These are phyloP conservation scores for Pseudochirops cupreus DNA, from an alignment of 2,797 vertebrate genomes.

Conservation along the genomic window DNA sequence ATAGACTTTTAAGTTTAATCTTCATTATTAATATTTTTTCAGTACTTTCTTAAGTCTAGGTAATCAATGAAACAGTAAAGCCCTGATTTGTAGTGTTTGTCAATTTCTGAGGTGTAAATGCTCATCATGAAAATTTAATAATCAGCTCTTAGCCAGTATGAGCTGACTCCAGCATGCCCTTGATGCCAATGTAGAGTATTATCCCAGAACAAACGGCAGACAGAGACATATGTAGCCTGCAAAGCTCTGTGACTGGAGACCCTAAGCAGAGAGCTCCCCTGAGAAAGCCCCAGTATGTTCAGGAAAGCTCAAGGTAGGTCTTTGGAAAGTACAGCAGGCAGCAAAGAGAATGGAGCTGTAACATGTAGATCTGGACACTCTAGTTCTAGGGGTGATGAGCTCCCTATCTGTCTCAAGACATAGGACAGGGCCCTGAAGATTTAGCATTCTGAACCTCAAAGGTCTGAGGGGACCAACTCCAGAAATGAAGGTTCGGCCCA, in stretches of 20 bases:
- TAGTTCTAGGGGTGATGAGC: not conserved
- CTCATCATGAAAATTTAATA: not conserved
- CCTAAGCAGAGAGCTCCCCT: not conserved
- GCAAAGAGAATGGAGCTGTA: not conserved
- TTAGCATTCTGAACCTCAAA: not conserved
- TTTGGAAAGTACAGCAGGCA: not conserved
- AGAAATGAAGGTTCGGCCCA: not conserved
- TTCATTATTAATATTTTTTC: not conserved
- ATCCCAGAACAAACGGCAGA: not conserved
- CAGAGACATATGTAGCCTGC: not conserved
- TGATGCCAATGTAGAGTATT: not conserved
- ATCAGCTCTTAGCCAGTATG: not conserved
- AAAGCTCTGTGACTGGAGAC: not conserved
- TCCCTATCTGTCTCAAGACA: not conserved
- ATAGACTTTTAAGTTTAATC: not conserved
- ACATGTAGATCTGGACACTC: not conserved
- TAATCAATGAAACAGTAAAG: not conserved
- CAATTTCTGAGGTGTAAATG: not conserved
- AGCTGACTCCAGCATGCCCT: not conserved
- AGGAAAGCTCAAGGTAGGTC: not conserved
- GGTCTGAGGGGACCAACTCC: not conserved
- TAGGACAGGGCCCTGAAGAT: not conserved
- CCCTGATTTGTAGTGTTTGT: not conserved
- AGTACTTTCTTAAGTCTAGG: not conserved
- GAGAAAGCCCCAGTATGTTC: not conserved